phyloP scores from a whole-genome alignment of 1,140 invertebrate species.

The Coenobita brevimanus region DNA sequence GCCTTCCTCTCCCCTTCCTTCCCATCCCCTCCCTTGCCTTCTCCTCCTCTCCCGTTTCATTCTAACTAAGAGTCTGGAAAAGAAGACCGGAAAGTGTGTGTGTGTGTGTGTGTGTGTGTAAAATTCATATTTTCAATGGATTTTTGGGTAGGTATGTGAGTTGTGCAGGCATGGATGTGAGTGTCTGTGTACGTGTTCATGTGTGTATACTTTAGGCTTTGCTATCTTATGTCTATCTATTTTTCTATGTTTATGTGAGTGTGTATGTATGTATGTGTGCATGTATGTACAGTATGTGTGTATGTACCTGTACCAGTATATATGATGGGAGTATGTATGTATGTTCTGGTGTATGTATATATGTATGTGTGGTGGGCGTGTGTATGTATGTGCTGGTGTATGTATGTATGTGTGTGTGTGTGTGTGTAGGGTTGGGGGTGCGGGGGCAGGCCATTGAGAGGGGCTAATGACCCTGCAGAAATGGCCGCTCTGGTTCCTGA shows the following conservation, averaged over 20 bases:
- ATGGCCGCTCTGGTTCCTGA: too few relatives aligned
- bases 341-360: background rate
- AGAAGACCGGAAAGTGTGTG: background rate
- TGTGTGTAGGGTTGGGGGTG: background rate
- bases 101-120: background rate
- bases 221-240: background rate
- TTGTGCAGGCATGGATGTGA: background rate
- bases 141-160: too few relatives aligned
- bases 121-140: too few relatives aligned
- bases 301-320: too few relatives aligned
- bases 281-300: background rate
- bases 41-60: background rate
- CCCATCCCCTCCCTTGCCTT: background rate
- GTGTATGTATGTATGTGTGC: background rate
- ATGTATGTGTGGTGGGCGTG: slow-evolving; percentile 9
- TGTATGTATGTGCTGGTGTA: background rate
- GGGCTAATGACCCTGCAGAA: too few relatives aligned
- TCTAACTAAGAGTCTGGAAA: background rate
- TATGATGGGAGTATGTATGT: background rate
- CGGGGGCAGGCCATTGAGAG: background rate
- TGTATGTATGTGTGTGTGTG: background rate
- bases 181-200: background rate
- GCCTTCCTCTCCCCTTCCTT: background rate
- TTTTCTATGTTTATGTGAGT: background rate
- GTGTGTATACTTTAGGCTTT: background rate